phyloP scores from a whole-genome alignment of 2,888 invertebrate species.

The Endomychus coccineus region DNA sequence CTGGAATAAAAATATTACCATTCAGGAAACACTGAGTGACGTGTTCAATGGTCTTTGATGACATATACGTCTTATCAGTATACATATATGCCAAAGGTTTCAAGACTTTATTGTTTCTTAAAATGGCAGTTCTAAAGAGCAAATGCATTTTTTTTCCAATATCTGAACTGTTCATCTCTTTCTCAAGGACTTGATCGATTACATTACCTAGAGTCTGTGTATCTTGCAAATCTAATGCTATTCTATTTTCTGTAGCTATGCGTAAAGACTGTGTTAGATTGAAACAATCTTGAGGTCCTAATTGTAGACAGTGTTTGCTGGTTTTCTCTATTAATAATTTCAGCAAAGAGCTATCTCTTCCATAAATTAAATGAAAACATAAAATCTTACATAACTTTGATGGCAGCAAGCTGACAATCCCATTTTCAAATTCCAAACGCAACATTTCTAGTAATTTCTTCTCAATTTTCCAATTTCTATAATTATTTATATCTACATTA shows the following conservation, averaged over 20 bases:
- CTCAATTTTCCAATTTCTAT: slow-evolving; percentile 46
- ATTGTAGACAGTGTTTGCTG: slow-evolving; percentile 40
- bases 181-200: slow-evolving; percentile 35
- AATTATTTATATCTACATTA: slow-evolving; percentile 47
- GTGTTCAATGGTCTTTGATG: slow-evolving; percentile 45
- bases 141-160: slow-evolving; percentile 20
- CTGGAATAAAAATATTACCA: slow-evolving; percentile 43
- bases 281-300: slow-evolving; percentile 41
- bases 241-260: slow-evolving; percentile 16
- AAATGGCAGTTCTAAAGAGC: slow-evolving; percentile 30
- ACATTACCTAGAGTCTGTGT: slow-evolving; percentile 17
- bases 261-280: slow-evolving; percentile 42
- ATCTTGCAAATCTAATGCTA: slow-evolving; percentile 12
- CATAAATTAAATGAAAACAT: slow-evolving; percentile 45
- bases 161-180: slow-evolving; percentile 28
- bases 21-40: slow-evolving; percentile 41
- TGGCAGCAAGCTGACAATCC: slow-evolving; percentile 39
- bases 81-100: slow-evolving; percentile 39
- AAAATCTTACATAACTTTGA: slow-evolving; percentile 40
- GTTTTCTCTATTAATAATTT: slow-evolving; percentile 40
- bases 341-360: slow-evolving; percentile 35
- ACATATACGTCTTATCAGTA: slow-evolving; percentile 34
- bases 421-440: slow-evolving; percentile 36
- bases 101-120: slow-evolving; percentile 39
- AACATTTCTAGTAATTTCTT: slow-evolving; percentile 39